Conservation (phyloP, 2,113 vertebrate species). For the Leptobrachium ailaonicum region DNA sequence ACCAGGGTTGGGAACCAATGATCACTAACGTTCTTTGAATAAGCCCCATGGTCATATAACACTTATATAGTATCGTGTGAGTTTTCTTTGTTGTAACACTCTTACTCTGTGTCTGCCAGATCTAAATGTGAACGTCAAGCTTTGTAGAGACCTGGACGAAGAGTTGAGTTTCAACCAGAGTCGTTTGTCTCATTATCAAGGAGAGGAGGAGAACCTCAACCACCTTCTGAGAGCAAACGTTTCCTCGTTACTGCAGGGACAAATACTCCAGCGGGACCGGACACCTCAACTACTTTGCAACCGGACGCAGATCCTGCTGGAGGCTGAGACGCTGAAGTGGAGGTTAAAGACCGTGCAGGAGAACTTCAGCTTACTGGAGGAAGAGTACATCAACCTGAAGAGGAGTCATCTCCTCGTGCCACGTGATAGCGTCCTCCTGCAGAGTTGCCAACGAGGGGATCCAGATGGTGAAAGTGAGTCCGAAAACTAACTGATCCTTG, state of each 20-base stretch:
- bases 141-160: background rate
- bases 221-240: background rate
- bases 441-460: background rate
- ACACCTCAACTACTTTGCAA: background rate
- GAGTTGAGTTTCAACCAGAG: constrained; percentile 4
- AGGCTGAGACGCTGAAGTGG: background rate
- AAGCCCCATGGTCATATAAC: too few relatives aligned
- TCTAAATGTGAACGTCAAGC: background rate
- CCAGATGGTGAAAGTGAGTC: background rate
- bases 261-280: background rate
- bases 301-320: background rate
- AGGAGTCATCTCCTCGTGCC: background rate
- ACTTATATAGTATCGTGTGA: too few relatives aligned
- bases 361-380: background rate
- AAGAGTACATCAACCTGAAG: background rate
- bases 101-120: background rate
- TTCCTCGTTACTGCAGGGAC: background rate
- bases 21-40: too few relatives aligned
- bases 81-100: background rate
- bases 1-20: too few relatives aligned
- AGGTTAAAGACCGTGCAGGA: background rate
- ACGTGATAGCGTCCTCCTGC: background rate
- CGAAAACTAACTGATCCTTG: background rate
- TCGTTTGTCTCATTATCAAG: background rate
- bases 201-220: background rate